Evolutionary conservation across 2,113 vertebrate genomes (phyloP).

Genomic region (Vidua macroura): DNA sequence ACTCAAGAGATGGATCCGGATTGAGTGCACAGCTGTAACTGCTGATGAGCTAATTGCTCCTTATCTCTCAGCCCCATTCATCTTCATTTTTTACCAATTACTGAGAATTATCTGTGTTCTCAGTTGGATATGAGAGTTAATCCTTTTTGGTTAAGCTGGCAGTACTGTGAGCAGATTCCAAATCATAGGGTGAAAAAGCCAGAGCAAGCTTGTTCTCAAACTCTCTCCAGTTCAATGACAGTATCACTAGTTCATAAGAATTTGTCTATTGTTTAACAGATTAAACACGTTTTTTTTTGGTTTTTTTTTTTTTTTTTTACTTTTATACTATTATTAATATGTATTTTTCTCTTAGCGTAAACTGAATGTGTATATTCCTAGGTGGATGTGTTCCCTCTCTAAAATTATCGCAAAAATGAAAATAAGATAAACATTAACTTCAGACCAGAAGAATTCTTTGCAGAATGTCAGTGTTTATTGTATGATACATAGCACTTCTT

Average conservation of each 20-base stretch:
- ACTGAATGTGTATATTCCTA: neutral
- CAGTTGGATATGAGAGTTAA: constrained; percentile 99
- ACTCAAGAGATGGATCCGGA: constrained; percentile 96
- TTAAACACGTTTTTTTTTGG: neutral
- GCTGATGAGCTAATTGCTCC: constrained; percentile 99
- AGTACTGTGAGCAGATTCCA: constrained; percentile 98
- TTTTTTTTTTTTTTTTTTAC: neutral
- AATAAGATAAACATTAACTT: neutral
- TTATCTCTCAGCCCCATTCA: constrained; percentile 99
- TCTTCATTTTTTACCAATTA: constrained; percentile 99
- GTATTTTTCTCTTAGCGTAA: neutral
- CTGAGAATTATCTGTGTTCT: constrained; percentile 99
- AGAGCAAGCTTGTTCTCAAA: constrained; percentile 84
- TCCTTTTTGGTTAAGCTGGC: constrained; percentile 99
- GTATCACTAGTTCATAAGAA: constrained; percentile 75
- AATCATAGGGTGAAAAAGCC: constrained; percentile 88
- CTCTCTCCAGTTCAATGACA: constrained; percentile 81
- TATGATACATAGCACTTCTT: neutral
- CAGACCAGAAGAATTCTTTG: neutral
- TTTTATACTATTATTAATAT: neutral
- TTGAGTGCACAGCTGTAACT: constrained; percentile 99
- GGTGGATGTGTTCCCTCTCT: neutral
- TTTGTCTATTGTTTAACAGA: constrained; percentile 70
- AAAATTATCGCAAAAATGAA: neutral
- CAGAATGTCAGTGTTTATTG: neutral